Conservation (phyloP, 2,113 vertebrate genomes). For the Eulemur rufifrons region DNA sequence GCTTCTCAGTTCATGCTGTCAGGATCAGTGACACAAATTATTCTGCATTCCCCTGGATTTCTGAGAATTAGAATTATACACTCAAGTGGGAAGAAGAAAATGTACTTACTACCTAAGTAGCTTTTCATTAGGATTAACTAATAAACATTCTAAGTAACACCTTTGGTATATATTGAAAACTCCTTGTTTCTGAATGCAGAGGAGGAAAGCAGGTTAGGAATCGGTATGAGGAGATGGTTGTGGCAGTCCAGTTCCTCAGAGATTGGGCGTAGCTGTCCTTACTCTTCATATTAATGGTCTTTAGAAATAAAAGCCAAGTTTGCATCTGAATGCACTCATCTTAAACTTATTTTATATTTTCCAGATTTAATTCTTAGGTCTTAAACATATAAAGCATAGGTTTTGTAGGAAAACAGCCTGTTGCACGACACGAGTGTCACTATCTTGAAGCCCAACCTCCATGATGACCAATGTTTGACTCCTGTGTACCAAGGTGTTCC, state of each 20-base stretch:
- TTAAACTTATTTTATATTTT: background rate
- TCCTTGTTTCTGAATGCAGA: background rate
- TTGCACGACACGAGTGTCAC: no score
- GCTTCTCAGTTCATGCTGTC: slow-evolving; percentile 2
- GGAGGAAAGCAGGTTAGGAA: background rate
- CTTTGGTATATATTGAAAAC: background rate
- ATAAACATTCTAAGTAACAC: background rate
- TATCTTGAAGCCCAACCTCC: no score
- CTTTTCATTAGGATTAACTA: slow-evolving; percentile 34
- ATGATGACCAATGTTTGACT: no score
- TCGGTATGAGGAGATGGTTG: background rate
- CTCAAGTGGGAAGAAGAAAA: background rate
- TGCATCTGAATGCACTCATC: background rate
- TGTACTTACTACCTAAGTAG: background rate
- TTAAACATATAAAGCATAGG: background rate
- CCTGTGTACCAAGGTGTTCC: no score
- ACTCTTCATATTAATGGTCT: background rate
- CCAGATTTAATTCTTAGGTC: background rate
- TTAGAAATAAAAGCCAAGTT: slow-evolving; percentile 32
- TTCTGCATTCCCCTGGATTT: background rate
- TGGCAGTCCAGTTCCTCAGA: background rate
- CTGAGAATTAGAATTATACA: slow-evolving; percentile 2
- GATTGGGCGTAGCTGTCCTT: background rate
- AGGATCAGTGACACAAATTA: slow-evolving; percentile 14
- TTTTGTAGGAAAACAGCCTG: no score